Evolutionary conservation across 2,797 vertebrate genomes (phyloP).

Genomic region (Peromyscus aztecus): DNA sequence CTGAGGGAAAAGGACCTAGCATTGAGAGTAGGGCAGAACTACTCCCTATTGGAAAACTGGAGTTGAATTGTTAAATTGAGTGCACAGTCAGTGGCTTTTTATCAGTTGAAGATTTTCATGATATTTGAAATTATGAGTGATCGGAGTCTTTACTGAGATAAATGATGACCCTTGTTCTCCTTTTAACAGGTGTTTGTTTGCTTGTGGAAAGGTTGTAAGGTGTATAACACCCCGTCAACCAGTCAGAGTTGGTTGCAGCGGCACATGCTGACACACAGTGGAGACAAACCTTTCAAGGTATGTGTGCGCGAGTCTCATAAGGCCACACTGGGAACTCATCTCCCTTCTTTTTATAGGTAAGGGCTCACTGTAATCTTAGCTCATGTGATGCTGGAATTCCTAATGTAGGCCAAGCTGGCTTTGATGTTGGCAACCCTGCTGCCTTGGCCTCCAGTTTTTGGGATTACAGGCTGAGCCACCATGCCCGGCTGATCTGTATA

Average conservation of each 20-base stretch:
- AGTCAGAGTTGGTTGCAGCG: constrained; percentile 99
- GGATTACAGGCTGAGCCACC: neutral
- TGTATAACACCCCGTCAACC: constrained; percentile 98
- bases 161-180: constrained; percentile 72
- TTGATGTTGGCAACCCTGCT: neutral
- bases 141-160: constrained; percentile 12
- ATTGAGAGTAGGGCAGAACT: neutral
- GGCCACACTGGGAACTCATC: neutral
- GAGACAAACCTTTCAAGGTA: constrained; percentile 99
- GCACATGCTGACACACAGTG: constrained; percentile 99
- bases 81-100: neutral
- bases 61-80: neutral
- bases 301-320: neutral
- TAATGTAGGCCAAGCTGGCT: neutral
- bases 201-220: constrained; percentile 99
- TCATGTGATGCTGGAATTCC: too few species aligned
- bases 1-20: neutral
- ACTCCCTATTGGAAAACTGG: neutral
- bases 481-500: neutral
- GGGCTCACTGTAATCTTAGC: neutral
- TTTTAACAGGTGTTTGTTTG: constrained; percentile 96
- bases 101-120: constrained; percentile 23
- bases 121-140: constrained; percentile 42
- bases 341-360: neutral
- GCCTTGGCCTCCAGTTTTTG: neutral